A percentile compares a stretch with the other conserved stretches of the same genome.
Conservation (phyloP, 2,113 vertebrate species). For the Neotoma lepida region DNA sequence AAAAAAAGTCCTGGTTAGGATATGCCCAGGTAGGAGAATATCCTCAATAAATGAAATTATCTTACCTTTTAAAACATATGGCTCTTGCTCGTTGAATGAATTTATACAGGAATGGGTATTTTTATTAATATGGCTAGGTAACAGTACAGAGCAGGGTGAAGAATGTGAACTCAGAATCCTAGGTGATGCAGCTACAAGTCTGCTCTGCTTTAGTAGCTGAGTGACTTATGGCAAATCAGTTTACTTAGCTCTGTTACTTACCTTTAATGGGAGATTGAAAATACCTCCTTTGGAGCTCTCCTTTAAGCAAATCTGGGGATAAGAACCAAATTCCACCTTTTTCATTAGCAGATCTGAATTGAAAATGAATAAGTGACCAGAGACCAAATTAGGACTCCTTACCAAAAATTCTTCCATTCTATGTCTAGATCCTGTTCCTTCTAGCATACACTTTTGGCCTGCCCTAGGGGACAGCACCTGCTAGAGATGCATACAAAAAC, state of each 20-base stretch:
- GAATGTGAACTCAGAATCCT: slow-evolving; percentile 5
- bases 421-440: neutral
- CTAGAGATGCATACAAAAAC: neutral
- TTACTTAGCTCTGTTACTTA: slow-evolving; percentile 16
- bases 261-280: neutral
- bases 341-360: slow-evolving; percentile 17
- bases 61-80: slow-evolving; percentile 32
- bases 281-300: neutral
- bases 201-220: neutral
- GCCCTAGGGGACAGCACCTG: neutral
- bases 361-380: neutral
- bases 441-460: neutral
- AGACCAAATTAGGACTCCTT: slow-evolving; percentile 5
- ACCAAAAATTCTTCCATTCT: neutral
- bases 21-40: slow-evolving; percentile 94
- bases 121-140: slow-evolving; percentile 16
- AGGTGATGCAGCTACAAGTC: slow-evolving; percentile 6
- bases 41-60: slow-evolving; percentile 3
- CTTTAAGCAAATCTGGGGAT: neutral
- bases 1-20: slow-evolving; percentile 98
- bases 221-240: neutral
- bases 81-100: neutral
- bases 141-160: neutral
- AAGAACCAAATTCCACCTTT: neutral
- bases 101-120: neutral